Conservation (phyloP, 2,888 invertebrate species). For the Polietes domitor region DNA sequence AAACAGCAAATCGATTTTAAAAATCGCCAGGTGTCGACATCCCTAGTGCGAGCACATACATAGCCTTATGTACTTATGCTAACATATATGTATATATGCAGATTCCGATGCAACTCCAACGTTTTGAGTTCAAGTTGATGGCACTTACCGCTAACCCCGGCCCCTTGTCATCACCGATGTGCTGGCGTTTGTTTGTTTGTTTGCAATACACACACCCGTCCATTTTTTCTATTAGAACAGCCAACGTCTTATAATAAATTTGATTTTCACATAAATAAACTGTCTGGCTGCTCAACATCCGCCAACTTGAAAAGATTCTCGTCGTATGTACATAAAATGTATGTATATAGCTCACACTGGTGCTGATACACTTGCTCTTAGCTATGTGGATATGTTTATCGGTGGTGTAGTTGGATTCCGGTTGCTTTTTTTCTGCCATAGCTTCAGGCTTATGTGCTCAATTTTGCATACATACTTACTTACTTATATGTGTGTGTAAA, state of each 20-base stretch:
- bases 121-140: slow-evolving; percentile 41
- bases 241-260: slow-evolving; percentile 64
- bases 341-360: slow-evolving; percentile 35
- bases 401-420: slow-evolving; percentile 35
- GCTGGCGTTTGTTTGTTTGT: background rate
- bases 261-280: slow-evolving; percentile 66
- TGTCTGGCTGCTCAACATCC: slow-evolving; percentile 67
- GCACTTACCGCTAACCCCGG: slow-evolving; percentile 35
- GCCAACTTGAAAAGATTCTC: slow-evolving; percentile 60
- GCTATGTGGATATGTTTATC: background rate
- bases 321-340: no score
- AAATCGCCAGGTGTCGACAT: no score
- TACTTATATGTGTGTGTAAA: no score
- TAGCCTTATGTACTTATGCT: no score
- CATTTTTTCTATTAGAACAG: slow-evolving; percentile 3
- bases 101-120: background rate
- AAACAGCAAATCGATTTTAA: no score
- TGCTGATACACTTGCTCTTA: background rate
- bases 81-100: no score
- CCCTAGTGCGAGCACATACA: no score
- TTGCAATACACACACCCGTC: background rate
- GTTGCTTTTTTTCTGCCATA: slow-evolving; percentile 48
- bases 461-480: slow-evolving; percentile 59
- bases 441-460: slow-evolving; percentile 61
- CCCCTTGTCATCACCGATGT: background rate